phyloP scores from a whole-genome alignment of 1,140 invertebrate species.

The Pachyrhynchus sulphureomaculatus region DNA sequence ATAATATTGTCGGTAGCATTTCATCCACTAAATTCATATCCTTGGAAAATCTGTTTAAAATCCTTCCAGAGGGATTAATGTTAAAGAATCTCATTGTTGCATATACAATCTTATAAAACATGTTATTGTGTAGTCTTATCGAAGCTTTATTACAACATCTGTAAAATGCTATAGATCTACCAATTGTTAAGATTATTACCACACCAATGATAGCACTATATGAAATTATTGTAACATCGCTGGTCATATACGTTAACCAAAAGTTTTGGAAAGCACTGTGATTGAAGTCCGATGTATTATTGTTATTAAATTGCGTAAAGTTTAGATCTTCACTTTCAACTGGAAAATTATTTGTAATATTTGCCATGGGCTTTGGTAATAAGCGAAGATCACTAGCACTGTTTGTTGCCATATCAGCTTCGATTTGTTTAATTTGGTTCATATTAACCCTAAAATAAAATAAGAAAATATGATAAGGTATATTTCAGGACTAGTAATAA shows the following conservation, averaged over 20 bases:
- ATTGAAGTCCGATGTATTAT: constrained; percentile 52
- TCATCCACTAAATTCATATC: constrained; percentile 77
- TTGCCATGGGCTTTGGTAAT: constrained; percentile 36
- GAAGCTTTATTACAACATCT: constrained; percentile 68
- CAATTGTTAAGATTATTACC: constrained; percentile 59
- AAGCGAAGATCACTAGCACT: not conserved
- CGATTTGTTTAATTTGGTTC: constrained; percentile 24
- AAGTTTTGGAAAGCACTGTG: constrained; percentile 57
- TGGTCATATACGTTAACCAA: constrained; percentile 83
- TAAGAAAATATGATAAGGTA: not conserved
- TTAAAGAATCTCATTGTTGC: constrained; percentile 85
- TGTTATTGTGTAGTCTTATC: constrained; percentile 69
- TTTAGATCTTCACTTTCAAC: not conserved
- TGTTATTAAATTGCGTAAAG: constrained; percentile 38
- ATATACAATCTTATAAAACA: constrained; percentile 79
- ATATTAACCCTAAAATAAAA: constrained; percentile 37
- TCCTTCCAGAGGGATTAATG: constrained; percentile 71
- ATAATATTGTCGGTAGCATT: constrained; percentile 68
- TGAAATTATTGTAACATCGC: constrained; percentile 68
- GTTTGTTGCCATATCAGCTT: not conserved
- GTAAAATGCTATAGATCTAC: constrained; percentile 72
- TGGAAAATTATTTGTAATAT: not conserved
- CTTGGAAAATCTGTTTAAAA: constrained; percentile 73
- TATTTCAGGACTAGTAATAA: no score
- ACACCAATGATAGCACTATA: constrained; percentile 87